Evolutionary conservation across 2,113 vertebrate species (phyloP).

Genomic region (Miniopterus natalensis): DNA sequence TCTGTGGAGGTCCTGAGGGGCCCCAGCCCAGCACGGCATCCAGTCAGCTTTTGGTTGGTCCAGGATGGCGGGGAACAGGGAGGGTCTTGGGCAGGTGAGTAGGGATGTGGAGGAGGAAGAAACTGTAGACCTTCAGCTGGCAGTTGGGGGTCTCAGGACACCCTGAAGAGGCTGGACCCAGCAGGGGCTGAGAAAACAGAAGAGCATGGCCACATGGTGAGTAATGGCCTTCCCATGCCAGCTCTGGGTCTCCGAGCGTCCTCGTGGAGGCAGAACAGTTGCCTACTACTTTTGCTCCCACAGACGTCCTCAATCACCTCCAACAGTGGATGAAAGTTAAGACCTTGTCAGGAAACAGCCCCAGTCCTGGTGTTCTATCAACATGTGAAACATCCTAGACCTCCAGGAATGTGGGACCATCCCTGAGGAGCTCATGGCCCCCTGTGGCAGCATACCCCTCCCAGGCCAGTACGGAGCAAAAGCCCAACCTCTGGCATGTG

Average conservation of each 20-base stretch:
- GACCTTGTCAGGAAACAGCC: neutral
- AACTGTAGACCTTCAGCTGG: slow-evolving; percentile 68
- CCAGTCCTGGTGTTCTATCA: neutral
- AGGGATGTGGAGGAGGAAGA: slow-evolving; percentile 34
- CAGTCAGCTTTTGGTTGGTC: slow-evolving; percentile 81
- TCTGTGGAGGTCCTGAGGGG: slow-evolving; percentile 72
- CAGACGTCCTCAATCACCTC: neutral
- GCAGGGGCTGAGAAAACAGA: slow-evolving; percentile 60
- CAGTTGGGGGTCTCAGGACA: slow-evolving; percentile 16
- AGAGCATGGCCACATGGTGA: neutral
- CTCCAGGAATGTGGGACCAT: neutral
- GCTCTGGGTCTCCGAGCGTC: neutral
- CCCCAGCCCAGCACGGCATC: slow-evolving; percentile 67
- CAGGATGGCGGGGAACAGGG: slow-evolving; percentile 18
- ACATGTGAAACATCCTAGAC: neutral
- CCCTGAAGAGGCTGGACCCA: slow-evolving; percentile 57
- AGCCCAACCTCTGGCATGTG: neutral
- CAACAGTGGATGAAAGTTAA: neutral
- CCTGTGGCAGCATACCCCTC: neutral
- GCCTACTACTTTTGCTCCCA: neutral
- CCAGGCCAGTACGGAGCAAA: neutral
- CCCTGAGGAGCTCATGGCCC: neutral
- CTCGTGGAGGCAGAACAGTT: neutral
- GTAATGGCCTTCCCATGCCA: neutral
- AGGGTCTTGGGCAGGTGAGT: slow-evolving; percentile 30